A percentile compares a stretch with the other conserved stretches of the same genome.
Conservation (phyloP, 2,113 vertebrate species). For the Aramus guarauna region DNA sequence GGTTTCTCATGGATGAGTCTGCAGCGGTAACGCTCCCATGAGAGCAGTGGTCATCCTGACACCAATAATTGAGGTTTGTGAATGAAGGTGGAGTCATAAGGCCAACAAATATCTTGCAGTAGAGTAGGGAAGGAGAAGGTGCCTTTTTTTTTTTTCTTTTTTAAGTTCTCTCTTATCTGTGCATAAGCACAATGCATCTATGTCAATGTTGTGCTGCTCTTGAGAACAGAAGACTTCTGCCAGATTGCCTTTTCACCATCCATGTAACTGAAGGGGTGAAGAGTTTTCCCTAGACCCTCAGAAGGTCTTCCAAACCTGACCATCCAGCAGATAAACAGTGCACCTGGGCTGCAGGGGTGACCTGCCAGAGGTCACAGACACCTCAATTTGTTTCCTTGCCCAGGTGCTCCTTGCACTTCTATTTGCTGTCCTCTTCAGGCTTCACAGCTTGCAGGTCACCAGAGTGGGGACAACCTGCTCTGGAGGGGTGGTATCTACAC, state of each 20-base stretch:
- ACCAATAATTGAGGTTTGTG: neutral
- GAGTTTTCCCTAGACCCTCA: neutral
- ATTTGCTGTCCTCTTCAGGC: neutral
- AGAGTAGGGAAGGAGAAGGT: neutral
- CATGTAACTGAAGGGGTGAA: neutral
- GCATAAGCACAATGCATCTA: neutral
- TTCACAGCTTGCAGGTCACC: neutral
- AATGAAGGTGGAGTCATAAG: neutral
- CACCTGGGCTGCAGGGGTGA: neutral
- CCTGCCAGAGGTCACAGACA: neutral
- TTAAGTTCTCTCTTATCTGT: neutral
- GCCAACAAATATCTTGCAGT: neutral
- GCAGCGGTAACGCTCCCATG: neutral
- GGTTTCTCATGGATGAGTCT: neutral
- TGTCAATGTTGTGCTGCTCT: neutral
- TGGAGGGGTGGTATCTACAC: neutral
- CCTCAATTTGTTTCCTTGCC: neutral
- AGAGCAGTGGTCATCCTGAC: neutral
- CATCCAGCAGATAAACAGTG: neutral
- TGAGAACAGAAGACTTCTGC: neutral
- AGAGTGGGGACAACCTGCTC: neutral
- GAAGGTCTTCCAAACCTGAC: neutral
- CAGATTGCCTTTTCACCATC: neutral
- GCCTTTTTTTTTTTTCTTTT: neutral
- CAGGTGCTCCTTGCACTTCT: neutral